phyloP scores from a whole-genome alignment of 1,140 invertebrate species.

The Zaprionus taronus region DNA sequence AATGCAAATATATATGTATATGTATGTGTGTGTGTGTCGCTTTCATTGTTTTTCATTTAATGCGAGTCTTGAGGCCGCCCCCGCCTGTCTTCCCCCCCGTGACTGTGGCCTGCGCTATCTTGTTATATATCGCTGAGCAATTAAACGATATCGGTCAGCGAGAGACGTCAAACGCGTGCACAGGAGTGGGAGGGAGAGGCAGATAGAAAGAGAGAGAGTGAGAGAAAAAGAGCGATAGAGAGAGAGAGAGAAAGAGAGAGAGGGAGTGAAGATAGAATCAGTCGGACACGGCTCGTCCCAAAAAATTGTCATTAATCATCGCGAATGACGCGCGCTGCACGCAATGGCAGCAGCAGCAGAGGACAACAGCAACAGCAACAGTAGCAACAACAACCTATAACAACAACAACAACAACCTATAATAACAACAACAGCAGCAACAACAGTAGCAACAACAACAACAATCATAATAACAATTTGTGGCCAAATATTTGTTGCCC shows the following conservation, averaged over 20 bases:
- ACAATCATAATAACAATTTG: slow-evolving; percentile 76
- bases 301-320: slow-evolving; percentile 82
- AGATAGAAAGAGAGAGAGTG: background rate
- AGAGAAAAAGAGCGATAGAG: background rate
- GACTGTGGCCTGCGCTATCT: slow-evolving; percentile 52
- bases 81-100: background rate
- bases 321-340: slow-evolving; percentile 52
- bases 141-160: slow-evolving; percentile 75
- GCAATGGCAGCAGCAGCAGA: slow-evolving; percentile 41
- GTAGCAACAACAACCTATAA: background rate
- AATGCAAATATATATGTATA: slow-evolving; percentile 52
- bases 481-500: slow-evolving; percentile 73
- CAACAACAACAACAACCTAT: slow-evolving; percentile 1
- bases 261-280: slow-evolving; percentile 25
- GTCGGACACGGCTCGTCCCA: slow-evolving; percentile 49
- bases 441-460: slow-evolving; percentile 16
- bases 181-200: background rate
- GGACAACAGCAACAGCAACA: slow-evolving; percentile 10
- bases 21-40: slow-evolving; percentile 3
- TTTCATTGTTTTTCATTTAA: slow-evolving; percentile 69
- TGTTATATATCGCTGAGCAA: slow-evolving; percentile 77
- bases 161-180: slow-evolving; percentile 57
- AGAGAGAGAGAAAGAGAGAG: background rate
- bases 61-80: slow-evolving; percentile 48
- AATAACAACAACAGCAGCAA: background rate